These are phyloP conservation scores for Pristionchus exspectatus DNA, from an alignment of 2,888 invertebrate genomes.

Conservation along the genomic window DNA sequence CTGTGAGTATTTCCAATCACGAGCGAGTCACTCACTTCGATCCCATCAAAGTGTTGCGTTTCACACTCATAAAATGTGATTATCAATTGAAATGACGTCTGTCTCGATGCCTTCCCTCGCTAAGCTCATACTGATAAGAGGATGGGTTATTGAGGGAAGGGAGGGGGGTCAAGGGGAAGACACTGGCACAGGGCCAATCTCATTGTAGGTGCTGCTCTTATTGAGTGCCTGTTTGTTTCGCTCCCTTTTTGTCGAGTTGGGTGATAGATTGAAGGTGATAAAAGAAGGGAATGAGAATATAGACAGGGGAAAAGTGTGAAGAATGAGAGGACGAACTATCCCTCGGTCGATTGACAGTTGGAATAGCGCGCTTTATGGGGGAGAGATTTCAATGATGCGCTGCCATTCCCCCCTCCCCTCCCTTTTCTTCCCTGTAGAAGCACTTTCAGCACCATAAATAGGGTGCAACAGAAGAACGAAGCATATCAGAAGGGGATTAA, in stretches of 20 bases:
- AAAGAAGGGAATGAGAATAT: neutral
- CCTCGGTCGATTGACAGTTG: constrained; percentile 32
- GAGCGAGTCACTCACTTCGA: neutral
- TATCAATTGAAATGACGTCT: constrained; percentile 11
- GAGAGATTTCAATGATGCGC: constrained; percentile 6
- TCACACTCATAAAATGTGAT: constrained; percentile 11
- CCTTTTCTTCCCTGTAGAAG: neutral
- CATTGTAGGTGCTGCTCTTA: neutral
- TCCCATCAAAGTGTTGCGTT: constrained; percentile 29
- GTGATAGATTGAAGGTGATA: constrained; percentile 24
- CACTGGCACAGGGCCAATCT: neutral
- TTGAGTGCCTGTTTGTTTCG: constrained; percentile 1
- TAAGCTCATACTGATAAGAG: constrained; percentile 33
- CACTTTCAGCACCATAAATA: neutral
- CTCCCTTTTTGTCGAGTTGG: constrained; percentile 19
- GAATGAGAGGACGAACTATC: neutral
- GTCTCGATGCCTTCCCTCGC: neutral
- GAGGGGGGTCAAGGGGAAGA: neutral
- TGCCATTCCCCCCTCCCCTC: neutral
- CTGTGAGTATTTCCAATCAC: neutral
- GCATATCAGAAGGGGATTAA: neutral
- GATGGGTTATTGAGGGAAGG: neutral
- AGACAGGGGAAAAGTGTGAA: neutral
- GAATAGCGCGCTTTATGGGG: neutral
- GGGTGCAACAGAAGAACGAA: neutral